Evolutionary conservation across 2,113 vertebrate genomes (phyloP), one percentile per base, ranked within the genome.

Genomic region (Phalacrocorax aristotelis): DNA sequence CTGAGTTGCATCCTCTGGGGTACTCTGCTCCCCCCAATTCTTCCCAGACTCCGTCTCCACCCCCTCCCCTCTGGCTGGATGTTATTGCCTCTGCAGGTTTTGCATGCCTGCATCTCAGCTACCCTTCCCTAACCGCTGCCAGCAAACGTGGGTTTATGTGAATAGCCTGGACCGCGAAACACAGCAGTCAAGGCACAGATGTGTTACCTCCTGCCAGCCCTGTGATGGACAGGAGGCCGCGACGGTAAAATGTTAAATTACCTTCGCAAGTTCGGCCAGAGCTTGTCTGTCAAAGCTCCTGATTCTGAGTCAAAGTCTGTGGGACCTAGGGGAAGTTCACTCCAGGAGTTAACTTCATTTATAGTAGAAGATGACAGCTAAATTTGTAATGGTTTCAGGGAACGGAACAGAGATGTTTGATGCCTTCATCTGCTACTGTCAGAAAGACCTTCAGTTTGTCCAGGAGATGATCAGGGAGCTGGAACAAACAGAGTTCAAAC

Each of bases 351-450:
- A 61, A 38, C 15, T 91, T 77, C 22, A 16, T 89, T 82, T 72
- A 7, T 36, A 68, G 76, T 21, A 76, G 54, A 46, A 46, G 74
- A 29, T 79, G 70, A 75, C 75, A 69, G 32, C 62, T 75, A 48
- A 14, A 46, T 87, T 83, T 60, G 40, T 54, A 51, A 72, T 78
- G 68, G 71, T 84, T 95, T 42, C 97, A 99, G 99, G 98, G 93
- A 97, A 95, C 1, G 58, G 87, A 40, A 99, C 99, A 0, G 99
- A 99, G 97, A 54, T 94, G 62, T 99, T 99, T 25, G 99, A 99
- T 51, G 99, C 99, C 84, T 99, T 99, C 97, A 99, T 99, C 97
- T 99, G 99, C 97, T 99, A 99, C 98, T 99, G 99, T 97, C 96
- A 98, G 85, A 99, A 97, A 2, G 99, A 99, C 97, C 98, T 99